Conservation (phyloP, 2,888 invertebrate genomes). For the Tromatobia lineatoria region DNA sequence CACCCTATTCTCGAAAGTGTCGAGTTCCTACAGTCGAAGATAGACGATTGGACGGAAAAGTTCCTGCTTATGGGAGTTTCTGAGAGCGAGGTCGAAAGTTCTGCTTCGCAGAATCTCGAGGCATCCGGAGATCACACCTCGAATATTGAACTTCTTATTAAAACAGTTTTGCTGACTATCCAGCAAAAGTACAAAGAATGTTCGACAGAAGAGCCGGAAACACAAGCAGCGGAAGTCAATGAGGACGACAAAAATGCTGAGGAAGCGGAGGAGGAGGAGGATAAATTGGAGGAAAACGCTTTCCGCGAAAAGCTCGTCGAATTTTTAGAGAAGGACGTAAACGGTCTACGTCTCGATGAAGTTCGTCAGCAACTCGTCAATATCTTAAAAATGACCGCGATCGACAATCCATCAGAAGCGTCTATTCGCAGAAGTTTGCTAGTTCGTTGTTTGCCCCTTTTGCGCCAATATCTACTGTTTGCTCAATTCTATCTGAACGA, state of each 20-base stretch:
- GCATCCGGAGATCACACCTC: slow-evolving; percentile 71
- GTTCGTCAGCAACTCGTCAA: slow-evolving; percentile 80
- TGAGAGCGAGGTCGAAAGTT: slow-evolving; percentile 34
- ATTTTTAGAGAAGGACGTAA: slow-evolving; percentile 88
- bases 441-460: slow-evolving; percentile 88
- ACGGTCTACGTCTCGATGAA: slow-evolving; percentile 87
- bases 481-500: slow-evolving; percentile 93
- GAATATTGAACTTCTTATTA: slow-evolving; percentile 86
- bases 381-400: slow-evolving; percentile 77
- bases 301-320: slow-evolving; percentile 89
- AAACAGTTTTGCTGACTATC: slow-evolving; percentile 87
- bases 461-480: slow-evolving; percentile 92
- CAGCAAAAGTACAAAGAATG: slow-evolving; percentile 88
- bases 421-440: slow-evolving; percentile 77
- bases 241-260: slow-evolving; percentile 80
- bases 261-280: slow-evolving; percentile 84
- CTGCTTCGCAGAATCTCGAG: slow-evolving; percentile 75
- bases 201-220: slow-evolving; percentile 80
- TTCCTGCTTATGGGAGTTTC: slow-evolving; percentile 80
- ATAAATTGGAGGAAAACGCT: slow-evolving; percentile 88
- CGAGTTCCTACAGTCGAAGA: slow-evolving; percentile 70
- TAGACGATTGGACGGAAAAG: slow-evolving; percentile 65
- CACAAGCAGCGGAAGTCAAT: slow-evolving; percentile 81
- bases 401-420: slow-evolving; percentile 36
- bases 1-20: slow-evolving; percentile 81